phyloP scores from a whole-genome alignment of 2,888 invertebrate species.

The Schizotus pectinicornis region DNA sequence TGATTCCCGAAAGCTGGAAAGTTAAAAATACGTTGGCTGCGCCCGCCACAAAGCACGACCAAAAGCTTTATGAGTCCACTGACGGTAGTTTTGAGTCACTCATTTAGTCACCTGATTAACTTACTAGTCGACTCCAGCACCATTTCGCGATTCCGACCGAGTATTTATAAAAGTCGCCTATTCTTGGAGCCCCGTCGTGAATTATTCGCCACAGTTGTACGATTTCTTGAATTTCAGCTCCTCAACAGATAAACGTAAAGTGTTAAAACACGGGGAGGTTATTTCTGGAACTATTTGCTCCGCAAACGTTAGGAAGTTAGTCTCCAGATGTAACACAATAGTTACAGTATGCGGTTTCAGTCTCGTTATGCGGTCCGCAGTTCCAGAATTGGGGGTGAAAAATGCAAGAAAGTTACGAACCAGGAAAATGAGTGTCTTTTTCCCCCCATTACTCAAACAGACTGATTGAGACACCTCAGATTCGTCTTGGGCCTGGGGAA shows the following conservation, averaged over 20 bases:
- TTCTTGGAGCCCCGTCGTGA: constrained; percentile 19
- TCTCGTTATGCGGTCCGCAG: no score
- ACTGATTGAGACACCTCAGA: no score
- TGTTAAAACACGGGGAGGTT: neutral
- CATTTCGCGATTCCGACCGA: constrained; percentile 21
- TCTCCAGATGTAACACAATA: no score
- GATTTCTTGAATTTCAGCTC: constrained; percentile 18
- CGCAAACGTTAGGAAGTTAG: no score
- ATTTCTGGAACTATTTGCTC: no score
- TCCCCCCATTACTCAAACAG: no score
- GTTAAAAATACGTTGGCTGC: constrained; percentile 3
- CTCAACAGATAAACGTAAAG: neutral
- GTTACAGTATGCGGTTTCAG: no score
- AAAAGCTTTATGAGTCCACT: neutral
- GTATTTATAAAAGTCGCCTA: constrained; percentile 20
- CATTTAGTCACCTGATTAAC: constrained; percentile 22
- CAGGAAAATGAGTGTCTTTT: no score
- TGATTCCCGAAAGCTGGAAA: neutral
- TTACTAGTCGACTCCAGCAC: constrained; percentile 5
- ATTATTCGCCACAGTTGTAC: constrained; percentile 19
- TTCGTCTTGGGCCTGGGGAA: no score
- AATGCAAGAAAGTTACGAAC: no score
- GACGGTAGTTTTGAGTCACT: constrained; percentile 13
- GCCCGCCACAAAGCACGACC: constrained; percentile 3
- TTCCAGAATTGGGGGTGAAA: no score